Conservation (phyloP, 2,797 vertebrate species). For the Enteromius treurensis region DNA sequence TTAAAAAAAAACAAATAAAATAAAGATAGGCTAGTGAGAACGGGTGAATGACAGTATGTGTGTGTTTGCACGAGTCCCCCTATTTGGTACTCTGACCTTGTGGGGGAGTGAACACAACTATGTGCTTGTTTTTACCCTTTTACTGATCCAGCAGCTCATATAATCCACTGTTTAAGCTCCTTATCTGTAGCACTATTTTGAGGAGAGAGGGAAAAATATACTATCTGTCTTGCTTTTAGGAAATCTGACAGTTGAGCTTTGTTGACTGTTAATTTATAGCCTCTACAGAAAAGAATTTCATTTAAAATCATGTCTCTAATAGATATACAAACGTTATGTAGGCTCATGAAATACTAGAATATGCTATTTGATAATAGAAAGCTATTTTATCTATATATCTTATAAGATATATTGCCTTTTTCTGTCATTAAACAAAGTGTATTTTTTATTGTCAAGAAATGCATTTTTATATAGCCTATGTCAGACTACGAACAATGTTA, state of each 20-base stretch:
- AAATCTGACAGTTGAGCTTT: slow-evolving; percentile 40
- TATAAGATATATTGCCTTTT: neutral
- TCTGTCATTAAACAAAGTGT: neutral
- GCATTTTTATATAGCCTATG: neutral
- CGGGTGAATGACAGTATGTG: neutral
- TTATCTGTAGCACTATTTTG: slow-evolving; percentile 72
- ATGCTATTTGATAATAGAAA: neutral
- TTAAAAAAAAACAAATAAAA: neutral
- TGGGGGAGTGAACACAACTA: slow-evolving; percentile 56
- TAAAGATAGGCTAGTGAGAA: neutral
- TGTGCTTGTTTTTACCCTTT: slow-evolving; percentile 63
- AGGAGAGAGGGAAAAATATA: slow-evolving; percentile 62
- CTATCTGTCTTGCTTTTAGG: slow-evolving; percentile 63
- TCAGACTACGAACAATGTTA: neutral
- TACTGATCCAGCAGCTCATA: slow-evolving; percentile 67
- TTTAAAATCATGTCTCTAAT: neutral
- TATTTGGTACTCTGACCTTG: slow-evolving; percentile 68
- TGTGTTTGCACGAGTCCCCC: neutral
- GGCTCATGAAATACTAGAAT: neutral
- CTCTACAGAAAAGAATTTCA: neutral
- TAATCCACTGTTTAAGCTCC: slow-evolving; percentile 78
- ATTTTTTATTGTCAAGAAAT: neutral
- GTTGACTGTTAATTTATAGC: slow-evolving; percentile 14
- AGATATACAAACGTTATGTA: neutral
- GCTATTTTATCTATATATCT: neutral